Evolutionary conservation across 2,888 invertebrate genomes (phyloP).

Genomic region (Lagria hirta): DNA sequence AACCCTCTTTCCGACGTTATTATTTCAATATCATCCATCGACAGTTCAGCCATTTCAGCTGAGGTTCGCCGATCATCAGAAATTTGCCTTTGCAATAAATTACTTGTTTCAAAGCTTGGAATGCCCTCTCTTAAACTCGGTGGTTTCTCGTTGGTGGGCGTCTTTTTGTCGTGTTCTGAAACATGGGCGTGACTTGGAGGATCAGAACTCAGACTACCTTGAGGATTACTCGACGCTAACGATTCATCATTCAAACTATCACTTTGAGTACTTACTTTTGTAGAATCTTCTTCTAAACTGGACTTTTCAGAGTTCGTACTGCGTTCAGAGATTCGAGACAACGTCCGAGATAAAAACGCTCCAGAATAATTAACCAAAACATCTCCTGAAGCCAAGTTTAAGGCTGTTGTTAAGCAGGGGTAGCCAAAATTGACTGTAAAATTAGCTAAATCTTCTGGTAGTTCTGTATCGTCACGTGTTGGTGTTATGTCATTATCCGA

Average conservation of each 20-base stretch:
- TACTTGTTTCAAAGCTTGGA: conserved; percentile 45
- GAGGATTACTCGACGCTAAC: conserved; percentile 79
- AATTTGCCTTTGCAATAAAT: conserved; percentile 58
- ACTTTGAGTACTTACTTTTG: conserved; percentile 81
- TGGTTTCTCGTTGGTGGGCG: conserved; percentile 39
- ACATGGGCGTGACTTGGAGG: conserved; percentile 74
- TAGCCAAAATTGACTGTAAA: conserved; percentile 76
- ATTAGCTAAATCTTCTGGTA: conserved; percentile 75
- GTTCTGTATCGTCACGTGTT: conserved; percentile 65
- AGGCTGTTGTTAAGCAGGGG: conserved; percentile 63
- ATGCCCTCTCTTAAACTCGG: conserved; percentile 31
- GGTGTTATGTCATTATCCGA: conserved; percentile 58
- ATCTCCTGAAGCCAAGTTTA: conserved; percentile 63
- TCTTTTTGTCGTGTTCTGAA: conserved; percentile 53
- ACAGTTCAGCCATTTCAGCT: conserved; percentile 82
- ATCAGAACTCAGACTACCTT: conserved; percentile 82
- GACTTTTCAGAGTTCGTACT: conserved; percentile 88
- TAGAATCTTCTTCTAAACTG: conserved; percentile 82
- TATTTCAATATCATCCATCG: conserved; percentile 65
- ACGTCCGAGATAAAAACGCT: conserved; percentile 73
- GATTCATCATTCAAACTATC: conserved; percentile 85
- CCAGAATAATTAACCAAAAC: conserved; percentile 60
- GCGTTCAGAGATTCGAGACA: conserved; percentile 84
- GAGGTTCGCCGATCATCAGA: conserved; percentile 82
- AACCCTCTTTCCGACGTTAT: conserved; percentile 53